Evolutionary conservation across 37 sponge, comb jelly and placozoan species (phyloP).

Genomic region (Hexactinellida sp.): DNA sequence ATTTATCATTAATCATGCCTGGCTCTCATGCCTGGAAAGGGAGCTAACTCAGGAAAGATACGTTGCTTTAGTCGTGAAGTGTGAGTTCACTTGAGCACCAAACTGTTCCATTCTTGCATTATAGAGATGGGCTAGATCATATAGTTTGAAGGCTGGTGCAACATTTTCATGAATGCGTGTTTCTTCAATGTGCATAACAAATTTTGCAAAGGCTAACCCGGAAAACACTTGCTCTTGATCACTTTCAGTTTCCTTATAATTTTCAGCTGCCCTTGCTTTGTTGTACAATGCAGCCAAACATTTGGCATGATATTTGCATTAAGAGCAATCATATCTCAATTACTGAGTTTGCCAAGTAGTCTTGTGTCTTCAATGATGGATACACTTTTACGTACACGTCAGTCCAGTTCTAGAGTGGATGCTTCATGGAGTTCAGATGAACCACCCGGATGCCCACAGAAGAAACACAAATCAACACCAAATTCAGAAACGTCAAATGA

Average conservation of each 20-base stretch:
- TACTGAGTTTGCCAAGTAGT: too few species aligned
- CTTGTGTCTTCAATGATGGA: too few species aligned
- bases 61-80: slow-evolving; percentile 9
- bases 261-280: background rate
- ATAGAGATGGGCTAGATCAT: slow-evolving; percentile 16
- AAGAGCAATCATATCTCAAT: background rate
- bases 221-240: background rate
- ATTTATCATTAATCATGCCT: too few species aligned
- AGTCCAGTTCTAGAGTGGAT: too few species aligned
- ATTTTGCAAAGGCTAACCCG: background rate
- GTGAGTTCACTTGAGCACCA: slow-evolving; percentile 16
- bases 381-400: too few species aligned
- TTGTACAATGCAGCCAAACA: background rate
- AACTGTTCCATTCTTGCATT: slow-evolving; percentile 19
- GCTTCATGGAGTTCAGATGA: too few species aligned
- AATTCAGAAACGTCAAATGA: too few species aligned
- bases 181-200: background rate
- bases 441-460: too few species aligned
- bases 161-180: too few species aligned
- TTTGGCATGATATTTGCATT: background rate
- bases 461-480: too few species aligned
- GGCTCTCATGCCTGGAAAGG: slow-evolving; percentile 22
- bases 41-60: slow-evolving; percentile 15
- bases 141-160: slow-evolving; percentile 22
- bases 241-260: background rate